phyloP scores from a whole-genome alignment of 2,888 invertebrate species.

The Oxyteleia sp. region DNA sequence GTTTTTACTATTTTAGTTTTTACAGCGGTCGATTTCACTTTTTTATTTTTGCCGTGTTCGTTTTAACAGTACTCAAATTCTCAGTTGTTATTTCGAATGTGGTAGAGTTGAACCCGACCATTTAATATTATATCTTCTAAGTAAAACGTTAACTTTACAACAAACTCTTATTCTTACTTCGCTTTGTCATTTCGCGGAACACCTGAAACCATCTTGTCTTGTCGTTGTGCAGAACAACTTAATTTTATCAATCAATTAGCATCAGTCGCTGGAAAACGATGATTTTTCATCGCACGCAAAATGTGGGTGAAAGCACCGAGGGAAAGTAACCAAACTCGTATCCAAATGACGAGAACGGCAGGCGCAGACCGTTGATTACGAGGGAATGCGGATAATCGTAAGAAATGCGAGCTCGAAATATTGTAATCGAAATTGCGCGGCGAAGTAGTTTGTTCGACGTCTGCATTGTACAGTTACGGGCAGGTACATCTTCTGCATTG shows the following conservation, averaged over 20 bases:
- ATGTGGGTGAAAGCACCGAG: constrained; percentile 46
- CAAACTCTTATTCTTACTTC: no score
- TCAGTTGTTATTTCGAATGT: no score
- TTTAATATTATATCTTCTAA: no score
- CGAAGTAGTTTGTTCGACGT: constrained; percentile 34
- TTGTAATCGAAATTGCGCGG: constrained; percentile 35
- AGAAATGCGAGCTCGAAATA: constrained; percentile 50
- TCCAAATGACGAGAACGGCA: not conserved
- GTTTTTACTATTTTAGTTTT: no score
- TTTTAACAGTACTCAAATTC: no score
- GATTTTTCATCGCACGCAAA: constrained; percentile 13
- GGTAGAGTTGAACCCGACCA: no score
- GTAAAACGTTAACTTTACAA: no score
- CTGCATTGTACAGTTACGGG: constrained; percentile 66
- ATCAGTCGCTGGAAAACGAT: not conserved
- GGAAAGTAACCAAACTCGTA: constrained; percentile 49
- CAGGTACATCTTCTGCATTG: constrained; percentile 61
- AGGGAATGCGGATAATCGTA: constrained; percentile 41
- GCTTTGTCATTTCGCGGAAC: no score
- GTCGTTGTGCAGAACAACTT: not conserved
- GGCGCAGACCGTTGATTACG: constrained; percentile 19
- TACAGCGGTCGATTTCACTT: no score
- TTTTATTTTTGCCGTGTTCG: no score
- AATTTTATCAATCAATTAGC: not conserved
- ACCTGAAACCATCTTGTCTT: no score